Percentiles rank a stretch among this genome's conserved stretches.
Evolutionary conservation across 2,113 vertebrate species (phyloP).

Genomic region (Ptychochromis oligacanthus): DNA sequence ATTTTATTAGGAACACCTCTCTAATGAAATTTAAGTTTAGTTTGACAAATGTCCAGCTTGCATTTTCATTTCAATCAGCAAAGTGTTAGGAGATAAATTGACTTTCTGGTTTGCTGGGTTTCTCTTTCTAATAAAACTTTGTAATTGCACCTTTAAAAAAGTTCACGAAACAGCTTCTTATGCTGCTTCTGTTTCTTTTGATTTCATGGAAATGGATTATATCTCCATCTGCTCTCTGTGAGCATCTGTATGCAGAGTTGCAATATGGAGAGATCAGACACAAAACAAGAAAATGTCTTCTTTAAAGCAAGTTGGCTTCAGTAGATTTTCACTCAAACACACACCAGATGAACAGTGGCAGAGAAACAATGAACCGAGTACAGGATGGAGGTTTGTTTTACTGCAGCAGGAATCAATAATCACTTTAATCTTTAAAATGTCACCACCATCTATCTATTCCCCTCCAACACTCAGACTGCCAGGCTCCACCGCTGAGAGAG

Average conservation of each 20-base stretch:
- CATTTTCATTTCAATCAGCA: background rate
- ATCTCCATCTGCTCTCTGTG: background rate
- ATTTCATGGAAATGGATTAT: background rate
- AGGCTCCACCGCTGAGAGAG: background rate
- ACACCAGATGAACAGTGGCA: background rate
- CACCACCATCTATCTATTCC: background rate
- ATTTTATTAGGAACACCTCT: background rate
- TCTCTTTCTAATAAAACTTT: too few species aligned
- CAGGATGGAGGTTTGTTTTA: background rate
- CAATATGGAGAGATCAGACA: background rate
- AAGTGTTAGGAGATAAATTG: too few species aligned
- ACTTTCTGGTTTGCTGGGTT: too few species aligned
- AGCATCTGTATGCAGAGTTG: background rate
- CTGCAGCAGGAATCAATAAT: constrained; percentile 16
- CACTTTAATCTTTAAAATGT: constrained; percentile 7
- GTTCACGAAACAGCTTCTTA: background rate
- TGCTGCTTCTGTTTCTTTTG: background rate
- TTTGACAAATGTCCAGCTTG: background rate
- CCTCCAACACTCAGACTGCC: background rate
- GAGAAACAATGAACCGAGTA: background rate
- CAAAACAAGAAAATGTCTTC: background rate
- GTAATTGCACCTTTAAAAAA: background rate
- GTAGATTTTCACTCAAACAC: background rate
- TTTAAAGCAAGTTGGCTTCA: background rate
- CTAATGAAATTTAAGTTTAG: rapidly evolving